Evolutionary conservation across 2,888 invertebrate genomes (phyloP), one percentile per base, ranked within the genome.

Genomic region (Tenthredo livida): DNA sequence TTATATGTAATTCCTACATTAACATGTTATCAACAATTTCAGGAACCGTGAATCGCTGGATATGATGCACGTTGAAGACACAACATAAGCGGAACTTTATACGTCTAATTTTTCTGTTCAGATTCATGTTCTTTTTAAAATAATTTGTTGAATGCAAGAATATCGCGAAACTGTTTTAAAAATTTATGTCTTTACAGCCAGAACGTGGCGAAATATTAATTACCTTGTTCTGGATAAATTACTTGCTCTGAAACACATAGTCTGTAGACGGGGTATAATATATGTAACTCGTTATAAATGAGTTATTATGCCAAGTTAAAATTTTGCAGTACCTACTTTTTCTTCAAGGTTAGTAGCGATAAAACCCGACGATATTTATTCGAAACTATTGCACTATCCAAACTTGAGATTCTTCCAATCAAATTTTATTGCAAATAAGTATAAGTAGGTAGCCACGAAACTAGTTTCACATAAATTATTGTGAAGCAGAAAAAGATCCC

Each of bases 191-290:
- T 6, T n/a, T 54, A 54, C 54, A 12, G 47, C 54, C 7, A n/a
- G n/a, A n/a, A 54, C 54, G 54, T 54, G 54, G 54, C 54, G 54
- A 54, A 54, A n/a, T 54, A 54, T n/a, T 54, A 54, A 54, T 54
- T 54, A 54, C 54, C 54, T 54, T 54, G 54, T 54, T 54, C 54
- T 54, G 54, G 54, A 54, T 54, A 54, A 54, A 54, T 54, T 54
- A 54, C 54, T 54, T n/a, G 54, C 54, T 54, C 54, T 54, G n/a
- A 7, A 54, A 54, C 54, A n/a, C 54, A 54, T 54, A 54, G 54
- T 54, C 54, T 54, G 54, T n/a, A 54, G 54, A 54, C 54, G n/a
- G 54, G 17, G 54, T n/a, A 7, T 54, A n/a, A 54, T 54, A 54
- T 54, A 54, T 54, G n/a, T 54, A n/a, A n/a, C 54, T 54, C 54